Percentiles rank a stretch among this genome's conserved stretches.
phyloP scores from a whole-genome alignment of 2,888 invertebrate species.

The Acanthacorydalis orientalis region DNA sequence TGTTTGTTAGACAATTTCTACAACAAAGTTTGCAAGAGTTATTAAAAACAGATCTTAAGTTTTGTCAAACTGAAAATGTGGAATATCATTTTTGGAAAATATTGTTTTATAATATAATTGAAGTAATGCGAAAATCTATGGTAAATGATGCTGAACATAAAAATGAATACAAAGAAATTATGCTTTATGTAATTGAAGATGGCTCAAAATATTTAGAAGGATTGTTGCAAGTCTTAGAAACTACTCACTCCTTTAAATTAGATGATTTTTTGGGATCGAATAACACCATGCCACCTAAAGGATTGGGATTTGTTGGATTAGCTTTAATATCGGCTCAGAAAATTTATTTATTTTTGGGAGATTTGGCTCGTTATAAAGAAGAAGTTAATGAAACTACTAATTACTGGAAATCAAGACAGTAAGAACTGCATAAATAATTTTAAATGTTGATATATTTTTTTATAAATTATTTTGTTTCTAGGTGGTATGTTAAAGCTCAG shows the following conservation, averaged over 20 bases:
- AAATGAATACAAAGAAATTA: constrained; percentile 43
- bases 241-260: constrained; percentile 55
- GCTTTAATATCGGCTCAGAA: constrained; percentile 79
- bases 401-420: constrained; percentile 61
- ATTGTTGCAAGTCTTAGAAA: constrained; percentile 55
- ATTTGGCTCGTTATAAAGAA: constrained; percentile 80
- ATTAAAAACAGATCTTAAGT: constrained; percentile 63
- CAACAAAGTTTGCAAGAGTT: constrained; percentile 50
- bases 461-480: constrained; percentile 14
- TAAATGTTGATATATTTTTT: constrained; percentile 2
- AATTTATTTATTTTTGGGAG: constrained; percentile 76
- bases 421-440: constrained; percentile 17
- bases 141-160: constrained; percentile 41
- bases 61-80: constrained; percentile 71
- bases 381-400: constrained; percentile 66
- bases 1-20: constrained; percentile 43
- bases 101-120: constrained; percentile 75
- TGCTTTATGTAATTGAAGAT: constrained; percentile 59
- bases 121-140: constrained; percentile 56
- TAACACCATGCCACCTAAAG: constrained; percentile 39
- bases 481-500: constrained; percentile 87
- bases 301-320: constrained; percentile 48
- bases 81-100: constrained; percentile 88
- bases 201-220: constrained; percentile 63
- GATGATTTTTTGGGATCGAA: constrained; percentile 42